phyloP scores from a whole-genome alignment of 2,797 vertebrate species.

The Orestias chungarensis region DNA sequence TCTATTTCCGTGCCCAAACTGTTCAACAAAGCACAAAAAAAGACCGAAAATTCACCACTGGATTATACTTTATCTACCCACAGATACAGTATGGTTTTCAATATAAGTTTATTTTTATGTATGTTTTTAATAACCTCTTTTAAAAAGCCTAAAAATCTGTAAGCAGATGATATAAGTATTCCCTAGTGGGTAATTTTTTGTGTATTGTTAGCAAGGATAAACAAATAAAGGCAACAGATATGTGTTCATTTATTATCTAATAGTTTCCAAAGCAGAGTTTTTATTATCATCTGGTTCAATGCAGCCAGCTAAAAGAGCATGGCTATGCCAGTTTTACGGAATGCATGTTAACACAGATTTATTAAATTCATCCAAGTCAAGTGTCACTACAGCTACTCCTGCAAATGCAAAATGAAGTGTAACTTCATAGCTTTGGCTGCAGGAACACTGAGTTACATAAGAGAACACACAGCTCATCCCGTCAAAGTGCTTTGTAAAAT shows the following conservation, averaged over 20 bases:
- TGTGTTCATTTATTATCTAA: constrained; percentile 34
- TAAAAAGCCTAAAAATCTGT: constrained; percentile 57
- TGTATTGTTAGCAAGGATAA: constrained; percentile 40
- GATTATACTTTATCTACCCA: constrained; percentile 62
- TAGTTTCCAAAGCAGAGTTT: not conserved
- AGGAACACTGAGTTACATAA: constrained; percentile 30
- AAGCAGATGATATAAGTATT: constrained; percentile 44
- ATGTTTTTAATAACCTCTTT: constrained; percentile 25
- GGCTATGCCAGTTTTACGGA: not conserved
- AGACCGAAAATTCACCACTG: constrained; percentile 19
- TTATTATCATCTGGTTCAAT: constrained; percentile 30
- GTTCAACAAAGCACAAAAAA: constrained; percentile 45
- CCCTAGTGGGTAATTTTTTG: constrained; percentile 52
- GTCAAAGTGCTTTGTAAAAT: constrained; percentile 75
- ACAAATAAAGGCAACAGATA: constrained; percentile 54
- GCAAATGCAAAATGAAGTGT: constrained; percentile 46
- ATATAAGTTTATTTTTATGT: too few relatives aligned
- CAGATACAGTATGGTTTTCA: too few relatives aligned
- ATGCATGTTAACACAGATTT: constrained; percentile 25
- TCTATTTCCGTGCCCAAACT: constrained; percentile 26
- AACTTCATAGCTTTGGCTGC: constrained; percentile 31
- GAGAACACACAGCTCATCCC: constrained; percentile 44
- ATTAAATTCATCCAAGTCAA: constrained; percentile 25
- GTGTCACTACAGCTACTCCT: constrained; percentile 24
- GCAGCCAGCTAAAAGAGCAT: constrained; percentile 28